Base-by-base conservation (phyloP, 2,888 invertebrate genomes). In the Oeneis ivallda region DNA sequence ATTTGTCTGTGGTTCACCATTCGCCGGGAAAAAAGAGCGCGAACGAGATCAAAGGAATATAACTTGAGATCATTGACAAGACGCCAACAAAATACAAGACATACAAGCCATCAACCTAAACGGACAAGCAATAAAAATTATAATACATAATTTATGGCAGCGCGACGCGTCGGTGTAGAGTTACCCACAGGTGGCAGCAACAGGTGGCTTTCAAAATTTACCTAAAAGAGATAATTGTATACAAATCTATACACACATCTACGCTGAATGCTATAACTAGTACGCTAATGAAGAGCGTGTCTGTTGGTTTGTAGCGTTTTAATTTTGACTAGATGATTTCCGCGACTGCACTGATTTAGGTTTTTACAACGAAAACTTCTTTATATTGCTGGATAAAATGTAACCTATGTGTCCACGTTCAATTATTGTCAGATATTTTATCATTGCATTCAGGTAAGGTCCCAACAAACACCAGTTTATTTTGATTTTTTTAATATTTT, bases 141-240 rank as follows among this genome's bases (percentile, higher is more conserved):
- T 67, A 52, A 63, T 62, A 26, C 54, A 47, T 54, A 64, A 68
- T 70, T 65, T 45, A 66, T 66, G 32, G 45, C 37, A 63, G 59
- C 61, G 58, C 71, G 66, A 10, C 66, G 70, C 67, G 47, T 10
- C 66, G 71, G 75, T 79, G 71, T 85, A 81, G 57, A 3, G 67
- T 85, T 80, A 74, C 84, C 59, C 69, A 76, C 84, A 84, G 83
- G 84, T 84, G 84, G 81, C 73, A 76, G 8, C 49, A 37, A 39
- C 56, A 56, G 56, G 56, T 56, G 56, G 34, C 15, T 15, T 11
- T 13, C 56, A 3, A 64, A 15, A 76, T 68, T 58, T 64, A 52
- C 47, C 54, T 45, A 68, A 68, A 68, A 49, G 11, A 10, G 37
- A 68, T 65, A 43, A 49, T 50, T 62, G 53, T 66, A 60, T 52